Evolutionary conservation across 1,140 invertebrate species (phyloP), one percentile per base, ranked within the genome.

Genomic region (Drosophila punjabiensis): DNA sequence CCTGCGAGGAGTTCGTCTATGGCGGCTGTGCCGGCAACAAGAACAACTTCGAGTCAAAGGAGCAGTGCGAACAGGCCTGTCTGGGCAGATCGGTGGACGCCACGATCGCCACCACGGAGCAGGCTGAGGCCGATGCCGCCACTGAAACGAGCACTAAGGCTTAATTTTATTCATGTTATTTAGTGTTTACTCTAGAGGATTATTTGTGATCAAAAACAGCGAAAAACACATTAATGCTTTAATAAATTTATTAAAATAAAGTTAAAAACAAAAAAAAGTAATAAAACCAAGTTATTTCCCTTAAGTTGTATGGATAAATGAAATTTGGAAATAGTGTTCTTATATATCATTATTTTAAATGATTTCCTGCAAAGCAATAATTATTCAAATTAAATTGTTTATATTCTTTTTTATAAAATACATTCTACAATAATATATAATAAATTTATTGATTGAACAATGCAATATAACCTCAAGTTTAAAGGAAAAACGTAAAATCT

Each of bases 11-110:
- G 59, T 98, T 99, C 93, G 95, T 94, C 28, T 99, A 97, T 92
- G 97, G 97, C 9, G 98, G 98, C 5, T 99, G 98, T 92, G 97
- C 97, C 78, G 97, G 96, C 11, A 99, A 98, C 93, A 95, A 94
- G 32, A 99, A 99, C 93, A 98, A 98, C 91, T 99, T 98, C 93
- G 94, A 95, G 59, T 95, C 95, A 24, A 94, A 95, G 41, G 95
- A 97, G 28, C 95, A 96, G 79, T 99, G 98, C 93, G 95, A 97
- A 71, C 94, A 95, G 61, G 94, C 94, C 45, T 98, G 97, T 91
- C 94, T 92, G 60, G 64, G 63, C 37, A 73, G 63, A 48, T 28
- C 69, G 3, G n/a, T 43, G 14, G 24, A 56, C 28, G 20, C 65
- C 28, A 39, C 13, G 35, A n/a, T 30, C 1, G 86, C 24, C 47